These are phyloP conservation scores for Bambusicola thoracicus DNA, from an alignment of 2,113 vertebrate species.

Conservation along the genomic window DNA sequence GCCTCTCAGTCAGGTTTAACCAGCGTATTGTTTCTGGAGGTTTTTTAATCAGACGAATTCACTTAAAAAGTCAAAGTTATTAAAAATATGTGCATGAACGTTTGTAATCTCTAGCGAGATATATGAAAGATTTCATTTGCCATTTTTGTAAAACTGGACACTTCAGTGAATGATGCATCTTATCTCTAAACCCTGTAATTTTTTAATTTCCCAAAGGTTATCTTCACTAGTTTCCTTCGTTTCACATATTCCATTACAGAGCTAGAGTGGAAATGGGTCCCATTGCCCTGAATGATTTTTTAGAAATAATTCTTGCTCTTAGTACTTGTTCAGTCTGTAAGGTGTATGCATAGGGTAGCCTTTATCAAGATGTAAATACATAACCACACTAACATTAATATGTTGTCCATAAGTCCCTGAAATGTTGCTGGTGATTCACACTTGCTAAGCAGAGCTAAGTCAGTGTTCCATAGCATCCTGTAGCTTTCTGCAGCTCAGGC, in stretches of 20 bases:
- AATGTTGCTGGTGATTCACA: background rate
- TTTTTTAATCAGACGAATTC: background rate
- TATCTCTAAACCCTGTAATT: background rate
- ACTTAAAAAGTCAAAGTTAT: background rate
- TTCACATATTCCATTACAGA: background rate
- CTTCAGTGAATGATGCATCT: background rate
- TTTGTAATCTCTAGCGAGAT: background rate
- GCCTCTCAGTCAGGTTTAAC: background rate
- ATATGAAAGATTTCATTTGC: background rate
- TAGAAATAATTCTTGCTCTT: background rate
- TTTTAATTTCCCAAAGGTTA: background rate
- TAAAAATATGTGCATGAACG: background rate
- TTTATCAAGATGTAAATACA: background rate
- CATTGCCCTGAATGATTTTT: background rate
- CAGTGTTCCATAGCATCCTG: background rate
- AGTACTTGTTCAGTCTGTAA: fast-evolving
- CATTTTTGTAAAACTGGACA: background rate
- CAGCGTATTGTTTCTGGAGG: background rate
- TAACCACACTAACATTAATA: background rate
- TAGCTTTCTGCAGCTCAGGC: background rate
- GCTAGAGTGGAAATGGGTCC: background rate
- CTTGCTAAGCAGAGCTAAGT: background rate
- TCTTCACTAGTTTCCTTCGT: background rate
- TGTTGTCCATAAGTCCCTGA: background rate
- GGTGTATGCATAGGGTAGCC: background rate